Evolutionary conservation across 2,113 vertebrate genomes (phyloP).

Genomic region (Cygnus buccinator): DNA sequence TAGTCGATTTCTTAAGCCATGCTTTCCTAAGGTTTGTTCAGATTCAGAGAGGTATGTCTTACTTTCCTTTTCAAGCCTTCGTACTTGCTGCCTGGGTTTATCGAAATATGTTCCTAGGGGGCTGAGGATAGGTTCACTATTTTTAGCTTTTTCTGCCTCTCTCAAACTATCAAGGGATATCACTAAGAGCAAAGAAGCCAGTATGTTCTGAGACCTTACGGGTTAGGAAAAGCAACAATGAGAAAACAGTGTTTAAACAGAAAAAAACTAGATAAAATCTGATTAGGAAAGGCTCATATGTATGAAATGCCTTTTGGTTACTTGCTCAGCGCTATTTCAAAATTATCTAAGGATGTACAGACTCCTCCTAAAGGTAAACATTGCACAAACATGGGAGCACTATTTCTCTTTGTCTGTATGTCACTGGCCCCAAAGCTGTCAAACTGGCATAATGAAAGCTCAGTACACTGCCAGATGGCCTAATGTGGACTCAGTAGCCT

Average conservation of each 20-base stretch:
- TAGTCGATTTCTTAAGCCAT: background rate
- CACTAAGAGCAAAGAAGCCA: background rate
- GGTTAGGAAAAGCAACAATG: background rate
- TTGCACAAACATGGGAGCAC: background rate
- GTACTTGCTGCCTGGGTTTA: constrained; percentile 15
- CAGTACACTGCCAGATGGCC: background rate
- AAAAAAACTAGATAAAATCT: background rate
- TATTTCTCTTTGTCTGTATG: background rate
- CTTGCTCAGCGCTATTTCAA: background rate
- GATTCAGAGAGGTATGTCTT: constrained; percentile 53
- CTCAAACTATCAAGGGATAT: background rate
- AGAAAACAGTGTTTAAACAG: background rate
- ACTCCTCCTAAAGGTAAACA: background rate
- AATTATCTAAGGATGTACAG: background rate
- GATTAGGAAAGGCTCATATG: background rate
- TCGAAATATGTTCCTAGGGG: constrained; percentile 51
- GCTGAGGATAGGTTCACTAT: constrained; percentile 4
- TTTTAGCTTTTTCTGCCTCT: constrained; percentile 19
- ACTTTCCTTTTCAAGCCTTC: constrained; percentile 42
- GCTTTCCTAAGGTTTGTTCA: constrained; percentile 53
- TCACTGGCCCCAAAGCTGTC: background rate
- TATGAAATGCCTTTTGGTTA: background rate
- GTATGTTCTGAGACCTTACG: background rate
- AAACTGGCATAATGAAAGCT: background rate
- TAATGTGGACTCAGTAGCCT: background rate